Conservation (phyloP, 2,797 vertebrate species). For the Gallirallus australis region DNA sequence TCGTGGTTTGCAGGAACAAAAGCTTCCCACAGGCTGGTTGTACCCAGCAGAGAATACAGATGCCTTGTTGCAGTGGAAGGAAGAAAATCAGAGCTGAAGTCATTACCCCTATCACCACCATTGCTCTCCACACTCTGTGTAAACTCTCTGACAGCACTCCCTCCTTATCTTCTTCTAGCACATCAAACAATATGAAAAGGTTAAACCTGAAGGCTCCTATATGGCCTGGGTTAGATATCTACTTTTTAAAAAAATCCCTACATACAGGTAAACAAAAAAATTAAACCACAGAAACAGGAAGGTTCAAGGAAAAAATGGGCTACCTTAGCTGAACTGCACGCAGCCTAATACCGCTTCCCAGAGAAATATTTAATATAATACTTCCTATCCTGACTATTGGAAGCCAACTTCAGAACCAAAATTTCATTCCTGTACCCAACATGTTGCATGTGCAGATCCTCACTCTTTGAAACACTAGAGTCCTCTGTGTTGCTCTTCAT, state of each 20-base stretch:
- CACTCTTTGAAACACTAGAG: neutral
- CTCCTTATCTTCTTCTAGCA: neutral
- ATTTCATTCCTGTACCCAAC: neutral
- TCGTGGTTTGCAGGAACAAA: neutral
- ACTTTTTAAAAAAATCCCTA: neutral
- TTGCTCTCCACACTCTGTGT: neutral
- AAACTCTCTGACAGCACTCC: neutral
- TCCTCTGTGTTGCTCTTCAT: fast-evolving
- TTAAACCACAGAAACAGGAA: neutral
- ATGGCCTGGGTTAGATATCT: neutral
- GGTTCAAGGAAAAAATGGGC: neutral
- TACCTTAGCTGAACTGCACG: neutral
- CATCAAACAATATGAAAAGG: constrained; percentile 53
- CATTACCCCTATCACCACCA: neutral
- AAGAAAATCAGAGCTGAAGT: neutral
- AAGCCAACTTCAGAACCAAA: neutral
- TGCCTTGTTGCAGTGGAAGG: neutral
- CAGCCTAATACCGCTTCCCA: neutral
- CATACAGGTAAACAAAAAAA: neutral
- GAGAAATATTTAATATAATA: neutral
- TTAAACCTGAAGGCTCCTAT: constrained; percentile 10
- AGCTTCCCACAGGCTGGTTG: neutral
- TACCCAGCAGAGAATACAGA: constrained; percentile 26
- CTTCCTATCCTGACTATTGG: neutral
- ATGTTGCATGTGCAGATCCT: neutral